phyloP scores from a whole-genome alignment of 2,888 invertebrate species.

The Diarsia dahlii region DNA sequence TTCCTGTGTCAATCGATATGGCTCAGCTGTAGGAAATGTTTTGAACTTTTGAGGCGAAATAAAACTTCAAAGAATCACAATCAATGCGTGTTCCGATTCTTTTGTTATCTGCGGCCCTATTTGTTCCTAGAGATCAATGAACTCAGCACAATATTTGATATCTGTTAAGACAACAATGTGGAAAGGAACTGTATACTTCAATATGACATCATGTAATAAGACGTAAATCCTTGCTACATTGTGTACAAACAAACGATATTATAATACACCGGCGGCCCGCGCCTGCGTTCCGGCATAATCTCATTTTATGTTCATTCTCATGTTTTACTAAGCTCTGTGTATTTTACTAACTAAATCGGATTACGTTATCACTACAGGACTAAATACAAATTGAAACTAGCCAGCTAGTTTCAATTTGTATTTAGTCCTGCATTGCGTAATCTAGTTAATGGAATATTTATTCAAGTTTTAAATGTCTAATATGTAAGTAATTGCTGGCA shows the following conservation, averaged over 20 bases:
- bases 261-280: constrained; percentile 18
- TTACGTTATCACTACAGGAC: constrained; percentile 33
- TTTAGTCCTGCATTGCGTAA: constrained; percentile 17
- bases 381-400: too few species aligned
- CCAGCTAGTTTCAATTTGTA: constrained; percentile 38
- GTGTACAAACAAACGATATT: constrained; percentile 35
- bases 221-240: constrained; percentile 34
- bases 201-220: constrained; percentile 18
- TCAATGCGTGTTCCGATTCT: constrained; percentile 16
- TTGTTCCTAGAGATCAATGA: constrained; percentile 32
- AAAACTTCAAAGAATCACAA: constrained; percentile 37
- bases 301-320: constrained; percentile 30
- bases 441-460: constrained; percentile 23
- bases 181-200: constrained; percentile 8
- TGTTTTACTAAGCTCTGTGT: constrained; percentile 34
- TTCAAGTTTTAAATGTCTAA: constrained; percentile 6
- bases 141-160: constrained; percentile 22
- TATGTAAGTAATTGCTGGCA: neutral
- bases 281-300: constrained; percentile 45
- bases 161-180: constrained; percentile 21
- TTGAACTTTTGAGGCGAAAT: constrained; percentile 24
- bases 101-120: constrained; percentile 46
- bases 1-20: constrained; percentile 66
- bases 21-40: constrained; percentile 41
- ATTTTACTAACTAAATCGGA: constrained; percentile 33